phyloP scores from a whole-genome alignment of 2,888 invertebrate genomes.

The Furcula furcula region DNA sequence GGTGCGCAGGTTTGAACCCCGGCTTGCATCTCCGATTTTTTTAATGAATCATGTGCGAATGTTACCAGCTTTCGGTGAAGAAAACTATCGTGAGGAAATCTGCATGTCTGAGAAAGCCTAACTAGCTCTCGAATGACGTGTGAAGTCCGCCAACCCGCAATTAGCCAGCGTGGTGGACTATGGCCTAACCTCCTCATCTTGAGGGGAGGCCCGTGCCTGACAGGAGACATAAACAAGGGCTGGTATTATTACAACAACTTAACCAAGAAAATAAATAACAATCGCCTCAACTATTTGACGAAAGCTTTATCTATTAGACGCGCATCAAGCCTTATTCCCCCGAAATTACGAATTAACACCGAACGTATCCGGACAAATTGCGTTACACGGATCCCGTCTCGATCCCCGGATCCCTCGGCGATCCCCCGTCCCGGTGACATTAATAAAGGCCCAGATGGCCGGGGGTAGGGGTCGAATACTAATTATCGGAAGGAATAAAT shows the following conservation, averaged over 20 bases:
- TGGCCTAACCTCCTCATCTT: no score
- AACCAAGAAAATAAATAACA: slow-evolving; percentile 19
- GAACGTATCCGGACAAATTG: slow-evolving; percentile 29
- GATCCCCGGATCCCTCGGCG: slow-evolving; percentile 18
- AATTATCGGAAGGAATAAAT: slow-evolving; percentile 63
- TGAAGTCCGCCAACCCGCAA: no score
- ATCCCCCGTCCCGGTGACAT: slow-evolving; percentile 36
- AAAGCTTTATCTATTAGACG: slow-evolving; percentile 29
- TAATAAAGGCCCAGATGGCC: slow-evolving; percentile 58
- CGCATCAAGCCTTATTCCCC: slow-evolving; percentile 30
- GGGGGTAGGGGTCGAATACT: slow-evolving; percentile 57
- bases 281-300: slow-evolving; percentile 20
- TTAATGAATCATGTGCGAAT: no score
- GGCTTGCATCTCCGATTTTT: no score
- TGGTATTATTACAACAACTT: slow-evolving; percentile 13
- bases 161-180: no score
- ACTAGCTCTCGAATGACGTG: no score
- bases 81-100: no score
- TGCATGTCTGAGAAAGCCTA: no score
- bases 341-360: slow-evolving; percentile 35
- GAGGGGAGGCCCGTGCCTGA: no score
- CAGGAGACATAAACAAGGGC: no score
- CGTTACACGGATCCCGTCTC: slow-evolving; percentile 25
- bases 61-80: no score
- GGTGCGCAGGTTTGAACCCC: no score